Base-by-base conservation (phyloP, 2,113 vertebrate genomes). In the Dipodomys stephensi region DNA sequence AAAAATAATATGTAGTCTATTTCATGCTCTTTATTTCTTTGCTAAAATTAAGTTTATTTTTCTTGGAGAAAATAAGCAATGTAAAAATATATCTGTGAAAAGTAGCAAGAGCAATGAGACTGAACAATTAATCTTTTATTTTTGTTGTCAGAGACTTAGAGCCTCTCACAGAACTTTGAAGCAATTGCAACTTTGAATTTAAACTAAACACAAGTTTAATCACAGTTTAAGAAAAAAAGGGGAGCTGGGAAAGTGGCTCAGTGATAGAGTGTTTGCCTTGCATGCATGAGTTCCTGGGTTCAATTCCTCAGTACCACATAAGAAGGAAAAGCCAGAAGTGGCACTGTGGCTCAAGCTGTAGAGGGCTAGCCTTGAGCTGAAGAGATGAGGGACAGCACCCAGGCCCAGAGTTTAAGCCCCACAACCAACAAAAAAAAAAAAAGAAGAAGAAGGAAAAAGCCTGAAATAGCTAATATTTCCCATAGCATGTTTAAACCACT, bases 41-140 rank as follows among this genome's bases (percentile, higher is more conserved):
- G 32, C 27, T 86, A 80, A 96, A 94, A 95, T 94, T 94, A 93
- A 83, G 77, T 90, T 95, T 89, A 57, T 16, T 57, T 1, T n/a
- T 83, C 65, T n/a, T 67, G 23, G 27, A 83, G 35, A 91, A 94
- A 93, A 81, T 71, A 87, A 87, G 69, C 23, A 87, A 68, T 32
- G 44, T 22, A 92, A 12, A 46, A 28, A 6, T 62, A 23, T 22
- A n/a, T 44, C 74, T 49, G 13, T 87, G 39, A 71, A 2, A 67
- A 62, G 46, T 9, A 65, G 19, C 32, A 81, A 9, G 32, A 13
- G 19, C 35, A 93, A 15, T 78, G 81, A 88, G 72, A 65, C 27
- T 74, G 5, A 89, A 74, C 32, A 87, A 83, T 71, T 91, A 81
- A 88, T 73, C 23, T 53, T 77, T 62, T 49, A 20, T 20, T 78